Conservation (phyloP, 1,140 invertebrate genomes). For the Drosophila rufa region DNA sequence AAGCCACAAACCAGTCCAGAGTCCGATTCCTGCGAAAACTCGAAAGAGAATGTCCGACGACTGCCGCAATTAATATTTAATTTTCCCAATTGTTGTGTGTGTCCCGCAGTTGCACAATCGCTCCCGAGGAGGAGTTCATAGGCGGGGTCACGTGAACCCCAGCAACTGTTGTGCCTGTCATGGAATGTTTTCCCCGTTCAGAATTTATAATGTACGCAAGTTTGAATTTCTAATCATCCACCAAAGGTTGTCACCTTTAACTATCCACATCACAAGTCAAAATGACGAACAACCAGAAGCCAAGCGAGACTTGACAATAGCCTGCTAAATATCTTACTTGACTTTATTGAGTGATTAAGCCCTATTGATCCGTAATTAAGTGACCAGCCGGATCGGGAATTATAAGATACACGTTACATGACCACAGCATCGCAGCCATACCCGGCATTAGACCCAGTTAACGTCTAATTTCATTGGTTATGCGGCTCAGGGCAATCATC, state of each 20-base stretch:
- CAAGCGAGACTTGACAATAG: neutral
- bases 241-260: constrained; percentile 17
- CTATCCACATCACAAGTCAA: constrained; percentile 4
- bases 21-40: constrained; percentile 34
- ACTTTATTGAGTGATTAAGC: constrained; percentile 62
- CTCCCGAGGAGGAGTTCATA: constrained; percentile 3
- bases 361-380: constrained; percentile 39
- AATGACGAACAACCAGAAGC: neutral
- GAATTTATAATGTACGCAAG: constrained; percentile 39
- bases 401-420: constrained; percentile 11
- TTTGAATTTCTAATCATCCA: constrained; percentile 28
- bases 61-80: constrained; percentile 63
- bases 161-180: constrained; percentile 50
- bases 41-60: constrained; percentile 66
- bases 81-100: constrained; percentile 42
- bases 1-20: constrained; percentile 26
- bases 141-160: constrained; percentile 44
- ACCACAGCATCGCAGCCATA: neutral
- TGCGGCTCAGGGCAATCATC: constrained; percentile 23
- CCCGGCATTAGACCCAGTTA: constrained; percentile 23
- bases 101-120: constrained; percentile 44
- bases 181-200: constrained; percentile 23
- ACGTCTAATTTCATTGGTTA: constrained; percentile 31
- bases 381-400: constrained; percentile 7
- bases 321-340: constrained; percentile 10